A percentile compares a stretch with the other conserved stretches of the same genome.
These are phyloP conservation scores for Nyctereutes procyonoides DNA, from an alignment of 2,113 vertebrate species.

Conservation along the genomic window DNA sequence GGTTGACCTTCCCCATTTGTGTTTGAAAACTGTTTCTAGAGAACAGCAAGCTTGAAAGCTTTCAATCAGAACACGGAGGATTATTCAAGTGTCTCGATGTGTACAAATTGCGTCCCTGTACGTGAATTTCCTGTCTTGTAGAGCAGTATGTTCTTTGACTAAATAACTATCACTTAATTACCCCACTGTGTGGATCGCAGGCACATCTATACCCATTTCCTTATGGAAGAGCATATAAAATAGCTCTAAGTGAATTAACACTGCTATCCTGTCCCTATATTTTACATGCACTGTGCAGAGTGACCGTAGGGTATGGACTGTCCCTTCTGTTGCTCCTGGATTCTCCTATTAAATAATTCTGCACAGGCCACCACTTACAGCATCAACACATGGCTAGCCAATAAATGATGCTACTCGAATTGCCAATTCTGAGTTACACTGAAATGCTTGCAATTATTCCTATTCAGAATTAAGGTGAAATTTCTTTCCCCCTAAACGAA, in stretches of 20 bases:
- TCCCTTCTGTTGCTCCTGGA: not conserved
- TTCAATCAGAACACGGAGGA: not conserved
- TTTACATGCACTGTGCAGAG: not conserved
- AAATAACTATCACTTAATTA: not conserved
- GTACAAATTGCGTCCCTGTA: not conserved
- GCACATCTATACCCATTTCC: not conserved
- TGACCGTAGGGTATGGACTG: not conserved
- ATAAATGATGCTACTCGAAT: not conserved
- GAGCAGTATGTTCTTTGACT: not conserved
- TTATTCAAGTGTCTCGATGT: not conserved
- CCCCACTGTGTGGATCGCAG: not conserved
- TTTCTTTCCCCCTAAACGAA: slow-evolving; percentile 58
- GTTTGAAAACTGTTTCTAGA: not conserved
- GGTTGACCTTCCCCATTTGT: not conserved
- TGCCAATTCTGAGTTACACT: slow-evolving; percentile 34
- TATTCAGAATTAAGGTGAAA: slow-evolving; percentile 69
- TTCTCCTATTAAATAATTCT: slow-evolving; percentile 4
- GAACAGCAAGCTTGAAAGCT: not conserved
- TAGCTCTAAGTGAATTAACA: not conserved
- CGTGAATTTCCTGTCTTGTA: not conserved
- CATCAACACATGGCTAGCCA: slow-evolving; percentile 39
- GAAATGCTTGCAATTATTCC: slow-evolving; percentile 69
- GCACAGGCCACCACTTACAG: not conserved
- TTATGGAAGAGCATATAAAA: not conserved
- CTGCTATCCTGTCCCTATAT: not conserved